Percentiles rank a stretch among this genome's conserved stretches.
Evolutionary conservation across 2,888 invertebrate species (phyloP).

Genomic region (Leptinotarsa rubiginosa): DNA sequence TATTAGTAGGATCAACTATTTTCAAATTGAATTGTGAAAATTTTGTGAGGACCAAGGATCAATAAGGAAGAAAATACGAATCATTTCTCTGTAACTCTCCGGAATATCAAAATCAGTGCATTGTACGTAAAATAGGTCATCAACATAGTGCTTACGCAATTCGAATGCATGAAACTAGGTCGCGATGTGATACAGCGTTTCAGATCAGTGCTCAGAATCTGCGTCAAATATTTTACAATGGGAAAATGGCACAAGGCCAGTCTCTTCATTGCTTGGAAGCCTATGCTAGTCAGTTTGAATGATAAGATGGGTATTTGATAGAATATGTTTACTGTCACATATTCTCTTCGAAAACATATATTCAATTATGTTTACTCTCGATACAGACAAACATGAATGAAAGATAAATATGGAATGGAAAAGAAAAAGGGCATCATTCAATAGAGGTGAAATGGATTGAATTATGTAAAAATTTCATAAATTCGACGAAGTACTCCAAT

Average conservation of each 20-base stretch:
- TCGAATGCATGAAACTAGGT: conserved; percentile 29
- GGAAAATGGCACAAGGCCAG: neutral
- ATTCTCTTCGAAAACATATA: neutral
- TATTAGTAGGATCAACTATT: no score
- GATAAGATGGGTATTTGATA: neutral
- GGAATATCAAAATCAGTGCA: conserved; percentile 8
- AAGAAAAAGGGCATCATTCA: no score
- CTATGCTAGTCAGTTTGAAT: neutral
- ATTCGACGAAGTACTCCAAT: neutral
- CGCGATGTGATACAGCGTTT: conserved; percentile 17
- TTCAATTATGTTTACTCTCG: no score
- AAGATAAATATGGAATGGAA: no score
- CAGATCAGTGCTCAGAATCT: conserved; percentile 12
- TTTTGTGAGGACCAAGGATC: no score
- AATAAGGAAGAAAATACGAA: no score
- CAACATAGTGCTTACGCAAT: conserved; percentile 34
- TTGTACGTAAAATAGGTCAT: conserved; percentile 33
- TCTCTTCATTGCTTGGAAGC: neutral
- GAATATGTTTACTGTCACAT: neutral
- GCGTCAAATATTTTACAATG: conserved; percentile 17
- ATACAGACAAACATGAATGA: no score
- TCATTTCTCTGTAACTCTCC: neutral
- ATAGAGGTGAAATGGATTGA: neutral
- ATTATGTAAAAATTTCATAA: neutral
- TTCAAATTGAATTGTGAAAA: no score